These are phyloP conservation scores for Porites lobata DNA, from an alignment of 92 coral and sea anemone genomes.

Conservation along the genomic window DNA sequence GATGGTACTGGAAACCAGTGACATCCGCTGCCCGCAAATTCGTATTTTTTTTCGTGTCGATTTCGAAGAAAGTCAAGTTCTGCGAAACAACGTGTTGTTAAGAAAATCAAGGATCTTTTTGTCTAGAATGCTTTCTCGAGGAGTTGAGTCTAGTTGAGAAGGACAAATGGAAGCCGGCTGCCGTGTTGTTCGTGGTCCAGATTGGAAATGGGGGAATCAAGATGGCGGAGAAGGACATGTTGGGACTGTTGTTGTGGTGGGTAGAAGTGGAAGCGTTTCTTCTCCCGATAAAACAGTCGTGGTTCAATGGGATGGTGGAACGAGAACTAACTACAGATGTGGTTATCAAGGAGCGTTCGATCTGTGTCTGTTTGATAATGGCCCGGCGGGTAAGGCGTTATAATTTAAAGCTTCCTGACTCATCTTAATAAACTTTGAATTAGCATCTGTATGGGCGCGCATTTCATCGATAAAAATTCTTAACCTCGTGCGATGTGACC, in stretches of 20 bases:
- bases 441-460: background rate
- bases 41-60: background rate
- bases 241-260: constrained; percentile 90
- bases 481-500: too few relatives aligned
- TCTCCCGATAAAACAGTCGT: constrained; percentile 94
- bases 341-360: constrained; percentile 88
- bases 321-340: constrained; percentile 90
- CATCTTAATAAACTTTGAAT: background rate
- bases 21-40: constrained; percentile 44
- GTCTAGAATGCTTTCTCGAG: background rate
- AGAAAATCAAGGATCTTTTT: background rate
- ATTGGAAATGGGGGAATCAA: constrained; percentile 93
- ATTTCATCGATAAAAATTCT: too few relatives aligned
- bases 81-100: background rate
- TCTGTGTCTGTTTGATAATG: constrained; percentile 80
- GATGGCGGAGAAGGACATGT: constrained; percentile 97
- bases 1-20: constrained; percentile 31
- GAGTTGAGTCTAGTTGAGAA: background rate
- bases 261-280: constrained; percentile 74
- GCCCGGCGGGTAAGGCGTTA: constrained; percentile 76
- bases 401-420: background rate
- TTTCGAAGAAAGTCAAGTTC: constrained; percentile 51
- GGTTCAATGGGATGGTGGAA: constrained; percentile 93
- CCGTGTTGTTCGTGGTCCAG: constrained; percentile 88
- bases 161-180: constrained; percentile 77